These are phyloP conservation scores for Rhinogobius similis DNA, from an alignment of 2,113 vertebrate genomes.

Conservation along the genomic window DNA sequence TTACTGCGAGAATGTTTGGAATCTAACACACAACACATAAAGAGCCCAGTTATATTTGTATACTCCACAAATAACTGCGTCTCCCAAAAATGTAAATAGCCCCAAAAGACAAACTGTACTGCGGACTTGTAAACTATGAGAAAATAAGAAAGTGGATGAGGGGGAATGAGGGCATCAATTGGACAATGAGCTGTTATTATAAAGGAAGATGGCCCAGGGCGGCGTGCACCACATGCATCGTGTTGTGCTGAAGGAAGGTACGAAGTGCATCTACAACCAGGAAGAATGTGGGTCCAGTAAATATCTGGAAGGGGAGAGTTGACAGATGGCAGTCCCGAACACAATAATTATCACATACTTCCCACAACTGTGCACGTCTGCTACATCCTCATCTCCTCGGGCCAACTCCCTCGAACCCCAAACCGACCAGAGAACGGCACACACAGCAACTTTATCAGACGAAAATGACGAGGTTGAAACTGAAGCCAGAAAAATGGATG, in stretches of 20 bases:
- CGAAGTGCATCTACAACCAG: slow-evolving; percentile 60
- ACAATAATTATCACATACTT: slow-evolving; percentile 82
- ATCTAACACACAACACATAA: slow-evolving; percentile 69
- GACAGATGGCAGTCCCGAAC: slow-evolving; percentile 75
- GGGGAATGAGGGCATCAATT: slow-evolving; percentile 8
- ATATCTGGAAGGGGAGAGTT: slow-evolving; percentile 72
- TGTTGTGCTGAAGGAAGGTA: slow-evolving; percentile 30
- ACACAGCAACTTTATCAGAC: slow-evolving; percentile 49
- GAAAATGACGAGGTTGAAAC: slow-evolving; percentile 10
- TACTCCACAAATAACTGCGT: slow-evolving; percentile 63
- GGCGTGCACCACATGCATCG: slow-evolving; percentile 41
- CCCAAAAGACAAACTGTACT: slow-evolving; percentile 59
- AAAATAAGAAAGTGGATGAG: slow-evolving; percentile 23
- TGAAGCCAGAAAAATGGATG: slow-evolving; percentile 2
- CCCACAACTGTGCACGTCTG: slow-evolving; percentile 70
- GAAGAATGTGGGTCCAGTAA: slow-evolving; percentile 72
- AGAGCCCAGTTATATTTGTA: slow-evolving; percentile 68
- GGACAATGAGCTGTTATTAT: slow-evolving; percentile 49
- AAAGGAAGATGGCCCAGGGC: slow-evolving; percentile 58
- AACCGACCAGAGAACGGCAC: slow-evolving; percentile 49
- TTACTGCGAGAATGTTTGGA: slow-evolving; percentile 56
- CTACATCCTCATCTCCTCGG: slow-evolving; percentile 59
- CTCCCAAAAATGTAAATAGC: slow-evolving; percentile 73
- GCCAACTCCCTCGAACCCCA: slow-evolving; percentile 55
- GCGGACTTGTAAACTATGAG: slow-evolving; percentile 50